phyloP scores from a whole-genome alignment of 2,888 invertebrate genomes.

The Apotomis turbidana region DNA sequence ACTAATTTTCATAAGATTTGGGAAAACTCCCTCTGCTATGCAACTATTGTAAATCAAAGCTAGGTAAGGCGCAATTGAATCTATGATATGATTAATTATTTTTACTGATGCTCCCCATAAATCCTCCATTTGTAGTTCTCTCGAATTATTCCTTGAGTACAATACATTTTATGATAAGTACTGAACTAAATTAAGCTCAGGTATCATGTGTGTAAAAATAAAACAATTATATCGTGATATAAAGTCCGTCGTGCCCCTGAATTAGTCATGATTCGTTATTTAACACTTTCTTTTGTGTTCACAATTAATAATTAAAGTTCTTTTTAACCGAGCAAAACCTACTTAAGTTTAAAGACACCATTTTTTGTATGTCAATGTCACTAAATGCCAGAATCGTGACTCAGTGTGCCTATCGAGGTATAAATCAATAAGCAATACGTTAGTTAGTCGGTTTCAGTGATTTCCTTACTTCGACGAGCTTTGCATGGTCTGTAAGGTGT shows the following conservation, averaged over 20 bases:
- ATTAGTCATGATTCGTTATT: slow-evolving; percentile 6
- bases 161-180: no score
- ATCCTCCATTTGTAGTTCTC: no score
- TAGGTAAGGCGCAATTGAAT: no score
- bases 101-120: no score
- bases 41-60: no score
- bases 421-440: slow-evolving; percentile 19
- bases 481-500: slow-evolving; percentile 21
- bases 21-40: no score
- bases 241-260: not conserved
- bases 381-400: slow-evolving; percentile 58
- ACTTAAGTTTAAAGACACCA: not conserved
- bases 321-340: not conserved
- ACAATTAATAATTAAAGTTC: slow-evolving; percentile 18
- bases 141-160: no score
- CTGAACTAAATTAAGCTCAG: no score
- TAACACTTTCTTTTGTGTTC: not conserved
- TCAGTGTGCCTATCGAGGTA: slow-evolving; percentile 47
- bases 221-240: no score
- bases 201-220: no score
- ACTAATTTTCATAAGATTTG: no score
- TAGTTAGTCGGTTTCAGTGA: not conserved
- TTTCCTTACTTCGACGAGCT: slow-evolving; percentile 28
- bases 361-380: slow-evolving; percentile 49
- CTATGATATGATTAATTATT: no score